A percentile compares a stretch with the other conserved stretches of the same genome.
Conservation (phyloP, 1,140 invertebrate species). For the Temnothorax curvispinosus region DNA sequence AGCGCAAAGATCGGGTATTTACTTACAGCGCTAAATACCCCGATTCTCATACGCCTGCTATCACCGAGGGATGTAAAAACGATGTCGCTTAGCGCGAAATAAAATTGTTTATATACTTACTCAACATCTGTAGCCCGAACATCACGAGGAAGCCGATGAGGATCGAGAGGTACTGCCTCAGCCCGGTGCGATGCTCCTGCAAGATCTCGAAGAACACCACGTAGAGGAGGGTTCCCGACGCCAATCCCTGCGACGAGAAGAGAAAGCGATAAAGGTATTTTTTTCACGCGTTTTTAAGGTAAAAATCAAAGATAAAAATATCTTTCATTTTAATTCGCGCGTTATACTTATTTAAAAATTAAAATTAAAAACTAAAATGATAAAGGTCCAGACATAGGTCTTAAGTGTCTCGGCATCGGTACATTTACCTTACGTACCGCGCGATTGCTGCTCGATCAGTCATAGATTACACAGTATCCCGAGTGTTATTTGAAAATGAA, state of each 20-base stretch:
- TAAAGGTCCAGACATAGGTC: no score
- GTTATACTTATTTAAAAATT: no score
- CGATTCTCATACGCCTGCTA: background rate
- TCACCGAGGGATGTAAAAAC: background rate
- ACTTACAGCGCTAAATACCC: background rate
- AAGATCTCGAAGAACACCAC: constrained; percentile 90
- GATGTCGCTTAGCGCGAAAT: background rate
- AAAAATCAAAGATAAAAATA: no score
- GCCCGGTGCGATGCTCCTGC: constrained; percentile 85
- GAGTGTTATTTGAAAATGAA: background rate
- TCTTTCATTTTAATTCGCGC: no score
- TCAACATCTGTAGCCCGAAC: constrained; percentile 82
- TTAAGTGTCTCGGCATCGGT: no score
- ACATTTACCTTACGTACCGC: background rate
- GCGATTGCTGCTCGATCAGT: background rate
- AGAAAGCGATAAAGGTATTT: background rate
- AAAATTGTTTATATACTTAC: constrained; percentile 77
- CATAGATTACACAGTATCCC: background rate
- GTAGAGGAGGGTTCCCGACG: constrained; percentile 89
- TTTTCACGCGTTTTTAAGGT: no score
- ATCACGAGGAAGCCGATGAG: constrained; percentile 83
- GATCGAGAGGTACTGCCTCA: constrained; percentile 82
- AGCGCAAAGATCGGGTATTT: background rate
- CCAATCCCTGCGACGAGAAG: constrained; percentile 85
- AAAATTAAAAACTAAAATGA: no score